Percentiles rank a stretch among this genome's conserved stretches.
Evolutionary conservation across 92 coral and sea anemone species (phyloP).

Genomic region (Parazoanthus swiftii): DNA sequence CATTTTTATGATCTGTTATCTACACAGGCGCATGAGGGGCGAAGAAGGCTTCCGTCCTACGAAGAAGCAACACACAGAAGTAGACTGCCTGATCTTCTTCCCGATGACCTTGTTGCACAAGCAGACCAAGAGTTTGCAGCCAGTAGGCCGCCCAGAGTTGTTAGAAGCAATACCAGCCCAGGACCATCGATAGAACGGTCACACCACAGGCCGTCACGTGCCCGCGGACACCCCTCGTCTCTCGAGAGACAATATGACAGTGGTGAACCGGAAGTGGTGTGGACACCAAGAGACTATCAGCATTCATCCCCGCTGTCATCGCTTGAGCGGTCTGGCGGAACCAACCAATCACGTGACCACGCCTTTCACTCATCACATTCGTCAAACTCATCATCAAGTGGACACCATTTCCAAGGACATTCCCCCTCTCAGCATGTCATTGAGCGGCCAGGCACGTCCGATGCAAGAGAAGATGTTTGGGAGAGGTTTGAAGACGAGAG

Average conservation of each 20-base stretch:
- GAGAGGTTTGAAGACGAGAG: slow-evolving; percentile 80
- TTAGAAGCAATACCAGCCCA: slow-evolving; percentile 40
- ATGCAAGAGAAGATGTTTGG: slow-evolving; percentile 76
- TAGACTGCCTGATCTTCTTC: slow-evolving; percentile 80
- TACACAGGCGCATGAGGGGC: slow-evolving; percentile 24
- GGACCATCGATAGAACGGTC: slow-evolving; percentile 2
- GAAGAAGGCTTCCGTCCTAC: slow-evolving; percentile 75
- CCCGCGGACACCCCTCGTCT: slow-evolving; percentile 49
- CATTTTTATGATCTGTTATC: background rate
- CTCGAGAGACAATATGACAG: slow-evolving; percentile 46
- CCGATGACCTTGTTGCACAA: slow-evolving; percentile 52
- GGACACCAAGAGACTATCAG: slow-evolving; percentile 38
- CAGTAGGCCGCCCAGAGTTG: slow-evolving; percentile 18
- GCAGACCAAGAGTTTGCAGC: slow-evolving; percentile 27
- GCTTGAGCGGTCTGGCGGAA: slow-evolving; percentile 59
- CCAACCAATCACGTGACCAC: slow-evolving; percentile 12
- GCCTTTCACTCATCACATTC: slow-evolving; percentile 55
- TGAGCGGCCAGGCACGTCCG: slow-evolving; percentile 51
- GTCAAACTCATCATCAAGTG: slow-evolving; percentile 67
- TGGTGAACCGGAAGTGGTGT: slow-evolving; percentile 34
- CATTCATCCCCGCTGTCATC: slow-evolving; percentile 64
- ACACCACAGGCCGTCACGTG: slow-evolving; percentile 37
- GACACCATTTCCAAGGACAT: slow-evolving; percentile 47
- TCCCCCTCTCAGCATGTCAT: slow-evolving; percentile 27
- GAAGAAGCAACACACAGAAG: slow-evolving; percentile 74